Percentiles rank a stretch among this genome's conserved stretches.
These are phyloP conservation scores for Vanacampus margaritifer DNA, from an alignment of 2,113 vertebrate species.

Conservation along the genomic window DNA sequence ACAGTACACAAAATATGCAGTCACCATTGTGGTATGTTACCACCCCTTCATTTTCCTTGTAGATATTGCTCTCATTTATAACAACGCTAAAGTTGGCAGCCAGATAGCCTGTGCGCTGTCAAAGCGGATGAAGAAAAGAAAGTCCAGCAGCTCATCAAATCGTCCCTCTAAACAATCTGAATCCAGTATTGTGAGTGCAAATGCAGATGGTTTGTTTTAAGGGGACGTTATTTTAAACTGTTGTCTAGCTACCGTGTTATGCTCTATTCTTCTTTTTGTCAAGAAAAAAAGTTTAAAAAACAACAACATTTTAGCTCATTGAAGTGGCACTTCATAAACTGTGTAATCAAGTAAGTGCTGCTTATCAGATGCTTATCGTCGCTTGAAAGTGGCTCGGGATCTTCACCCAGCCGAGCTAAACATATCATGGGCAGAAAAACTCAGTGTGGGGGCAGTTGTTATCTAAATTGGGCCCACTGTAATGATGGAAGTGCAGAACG, in stretches of 20 bases:
- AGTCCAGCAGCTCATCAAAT: not conserved
- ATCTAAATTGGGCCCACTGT: not conserved
- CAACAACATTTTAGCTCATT: too few relatives aligned
- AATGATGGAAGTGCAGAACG: too few relatives aligned
- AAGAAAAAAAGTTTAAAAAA: too few relatives aligned
- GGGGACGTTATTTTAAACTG: not conserved
- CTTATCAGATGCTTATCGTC: too few relatives aligned
- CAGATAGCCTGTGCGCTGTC: constrained; percentile 81
- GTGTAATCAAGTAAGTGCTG: too few relatives aligned
- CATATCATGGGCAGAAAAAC: too few relatives aligned
- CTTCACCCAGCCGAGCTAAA: too few relatives aligned
- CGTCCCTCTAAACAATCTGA: constrained; percentile 27
- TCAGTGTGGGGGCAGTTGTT: not conserved
- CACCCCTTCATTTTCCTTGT: constrained; percentile 4
- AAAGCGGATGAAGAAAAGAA: constrained; percentile 48
- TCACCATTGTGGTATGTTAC: not conserved
- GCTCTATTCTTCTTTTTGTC: too few relatives aligned
- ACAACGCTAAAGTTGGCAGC: constrained; percentile 85
- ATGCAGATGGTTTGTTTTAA: not conserved
- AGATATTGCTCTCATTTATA: constrained; percentile 87
- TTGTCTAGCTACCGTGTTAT: too few relatives aligned
- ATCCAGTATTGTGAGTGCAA: constrained; percentile 57
- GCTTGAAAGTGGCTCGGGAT: too few relatives aligned
- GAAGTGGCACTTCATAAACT: too few relatives aligned
- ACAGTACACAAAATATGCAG: not conserved